Conservation (phyloP, 1,140 invertebrate species). For the Octopus sinensis region DNA sequence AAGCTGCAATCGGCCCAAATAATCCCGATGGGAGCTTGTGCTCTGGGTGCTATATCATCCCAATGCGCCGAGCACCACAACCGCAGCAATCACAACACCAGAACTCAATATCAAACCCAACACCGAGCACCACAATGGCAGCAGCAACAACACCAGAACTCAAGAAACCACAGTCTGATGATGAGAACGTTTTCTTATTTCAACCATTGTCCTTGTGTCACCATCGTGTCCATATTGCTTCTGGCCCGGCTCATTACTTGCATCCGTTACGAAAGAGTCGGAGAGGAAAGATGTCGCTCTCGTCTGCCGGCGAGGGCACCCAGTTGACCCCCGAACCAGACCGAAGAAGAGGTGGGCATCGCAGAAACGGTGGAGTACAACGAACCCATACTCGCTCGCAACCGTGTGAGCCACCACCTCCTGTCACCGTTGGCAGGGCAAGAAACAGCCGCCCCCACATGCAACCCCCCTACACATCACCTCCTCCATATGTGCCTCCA, state of each 20-base stretch:
- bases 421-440: constrained; percentile 69
- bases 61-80: neutral
- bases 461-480: constrained; percentile 40
- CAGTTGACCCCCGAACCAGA: constrained; percentile 57
- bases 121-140: no score
- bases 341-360: constrained; percentile 48
- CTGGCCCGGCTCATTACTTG: constrained; percentile 84
- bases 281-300: constrained; percentile 77
- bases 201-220: constrained; percentile 83
- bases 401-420: constrained; percentile 75
- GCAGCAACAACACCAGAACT: no score
- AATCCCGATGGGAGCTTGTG: constrained; percentile 70
- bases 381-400: constrained; percentile 52
- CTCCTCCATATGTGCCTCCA: constrained; percentile 48
- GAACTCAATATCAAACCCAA: no score
- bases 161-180: constrained; percentile 13
- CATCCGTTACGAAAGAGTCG: constrained; percentile 78
- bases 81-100: neutral
- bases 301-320: constrained; percentile 48
- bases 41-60: constrained; percentile 49
- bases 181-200: constrained; percentile 76
- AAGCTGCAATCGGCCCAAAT: constrained; percentile 67
- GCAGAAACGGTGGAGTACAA: constrained; percentile 44
- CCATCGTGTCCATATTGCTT: constrained; percentile 83
- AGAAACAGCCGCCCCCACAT: constrained; percentile 47